These are phyloP conservation scores for Aradophagus sp. DNA, from an alignment of 1,140 invertebrate species.

Conservation along the genomic window DNA sequence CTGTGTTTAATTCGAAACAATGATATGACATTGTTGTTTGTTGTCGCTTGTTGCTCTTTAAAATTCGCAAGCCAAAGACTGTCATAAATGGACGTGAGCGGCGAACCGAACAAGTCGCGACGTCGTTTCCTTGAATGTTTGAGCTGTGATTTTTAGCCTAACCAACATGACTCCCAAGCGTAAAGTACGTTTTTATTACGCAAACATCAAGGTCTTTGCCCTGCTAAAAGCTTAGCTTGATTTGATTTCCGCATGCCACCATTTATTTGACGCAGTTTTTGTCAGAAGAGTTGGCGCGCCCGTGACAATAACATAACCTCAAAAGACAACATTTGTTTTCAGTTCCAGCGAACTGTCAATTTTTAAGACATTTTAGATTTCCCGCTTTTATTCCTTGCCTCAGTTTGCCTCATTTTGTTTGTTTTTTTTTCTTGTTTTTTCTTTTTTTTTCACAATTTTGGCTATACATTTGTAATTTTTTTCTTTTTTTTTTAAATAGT, in stretches of 20 bases:
- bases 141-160: slow-evolving; percentile 34
- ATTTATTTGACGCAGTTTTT: neutral
- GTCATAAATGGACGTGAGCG: no score
- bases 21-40: slow-evolving; percentile 12
- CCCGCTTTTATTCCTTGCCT: no score
- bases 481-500: no score
- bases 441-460: no score
- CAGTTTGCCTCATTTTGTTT: no score
- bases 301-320: neutral
- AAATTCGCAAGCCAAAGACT: neutral
- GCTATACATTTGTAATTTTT: no score
- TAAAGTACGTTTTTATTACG: slow-evolving; percentile 61
- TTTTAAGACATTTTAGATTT: no score
- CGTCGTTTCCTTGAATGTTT: slow-evolving; percentile 1
- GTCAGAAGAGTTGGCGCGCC: neutral
- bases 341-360: neutral
- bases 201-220: neutral
- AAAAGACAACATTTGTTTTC: neutral
- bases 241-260: neutral
- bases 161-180: slow-evolving; percentile 71
- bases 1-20: neutral
- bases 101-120: neutral
- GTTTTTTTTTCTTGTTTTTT: no score
- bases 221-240: neutral
- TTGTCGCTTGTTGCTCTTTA: neutral